These are phyloP conservation scores for Lasioglossum vierecki DNA, from an alignment of 2,888 invertebrate genomes.

Conservation along the genomic window DNA sequence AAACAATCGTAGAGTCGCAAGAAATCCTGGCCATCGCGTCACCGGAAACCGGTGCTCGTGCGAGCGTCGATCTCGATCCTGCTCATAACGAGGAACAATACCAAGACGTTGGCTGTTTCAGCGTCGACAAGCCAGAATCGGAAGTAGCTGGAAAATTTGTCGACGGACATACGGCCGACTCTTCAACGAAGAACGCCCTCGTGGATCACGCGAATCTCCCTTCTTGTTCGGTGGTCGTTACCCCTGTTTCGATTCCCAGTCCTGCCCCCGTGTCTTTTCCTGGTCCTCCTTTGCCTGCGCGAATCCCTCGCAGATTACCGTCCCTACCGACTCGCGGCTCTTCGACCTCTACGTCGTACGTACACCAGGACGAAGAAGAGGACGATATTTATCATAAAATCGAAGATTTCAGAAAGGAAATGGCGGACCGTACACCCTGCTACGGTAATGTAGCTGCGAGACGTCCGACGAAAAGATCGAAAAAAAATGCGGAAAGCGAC, in stretches of 20 bases:
- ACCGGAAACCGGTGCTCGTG: background rate
- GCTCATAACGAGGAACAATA: constrained; percentile 25
- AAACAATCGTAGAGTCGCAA: background rate
- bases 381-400: constrained; percentile 81
- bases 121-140: background rate
- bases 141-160: background rate
- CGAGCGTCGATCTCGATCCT: background rate
- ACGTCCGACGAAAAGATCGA: background rate
- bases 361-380: constrained; percentile 73
- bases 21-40: background rate
- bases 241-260: background rate
- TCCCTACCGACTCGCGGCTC: constrained; percentile 68
- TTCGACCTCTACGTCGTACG: constrained; percentile 18
- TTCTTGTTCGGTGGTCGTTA: background rate
- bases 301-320: constrained; percentile 74
- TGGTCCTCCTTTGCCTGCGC: constrained; percentile 72
- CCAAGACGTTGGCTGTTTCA: constrained; percentile 26
- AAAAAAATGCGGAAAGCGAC: background rate
- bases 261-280: background rate
- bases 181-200: background rate
- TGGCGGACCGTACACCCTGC: constrained; percentile 25
- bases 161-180: background rate
- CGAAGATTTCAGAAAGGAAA: constrained; percentile 74
- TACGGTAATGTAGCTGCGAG: constrained; percentile 71
- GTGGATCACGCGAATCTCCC: background rate